Base-by-base conservation (phyloP, 1,140 invertebrate species). In the Leptoteleia sp. region DNA sequence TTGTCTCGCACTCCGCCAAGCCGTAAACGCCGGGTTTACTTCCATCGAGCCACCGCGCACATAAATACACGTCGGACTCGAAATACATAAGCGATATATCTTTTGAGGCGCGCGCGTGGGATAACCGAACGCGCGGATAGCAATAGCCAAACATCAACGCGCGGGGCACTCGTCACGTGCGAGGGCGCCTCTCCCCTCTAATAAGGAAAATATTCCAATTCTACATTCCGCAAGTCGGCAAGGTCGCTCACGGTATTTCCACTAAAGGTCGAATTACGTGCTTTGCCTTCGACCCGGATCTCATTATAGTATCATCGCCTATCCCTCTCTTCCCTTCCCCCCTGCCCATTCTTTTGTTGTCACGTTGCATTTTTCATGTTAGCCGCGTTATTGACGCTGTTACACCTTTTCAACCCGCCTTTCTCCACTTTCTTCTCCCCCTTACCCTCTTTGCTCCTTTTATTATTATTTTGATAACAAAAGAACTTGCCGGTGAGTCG, bases 201-300 rank as follows among this genome's bases (percentile, higher is more conserved):
- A n/a, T n/a, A n/a, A n/a, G n/a, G n/a, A n/a, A n/a, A n/a, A n/a
- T n/a, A n/a, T n/a, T n/a, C n/a, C n/a, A n/a, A n/a, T n/a, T n/a
- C n/a, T n/a, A n/a, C n/a, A n/a, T n/a, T n/a, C n/a, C 64, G 33
- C 50, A 37, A 73, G 59, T 65, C 79, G 57, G 40, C 65, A 78
- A 78, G 79, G 75, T 81, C 67, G 50, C 59, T 38, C 70, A 76
- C 47, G 75, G 75, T 68, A 81, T 81, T 78, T 72, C 75, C 64
- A 71, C 57, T 72, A 73, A 57, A 77, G 54, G 71, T 71, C 67
- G 76, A 80, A 75, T 83, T 82, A 82, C 79, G 82, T 76, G 79
- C 73, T 67, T 55, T 33, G 81, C 79, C 64, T 81, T 80, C 80
- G 81, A 80, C 67, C 64, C 62, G 43, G 43, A 76, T 80, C 77